A percentile compares a stretch with the other conserved stretches of the same genome.
Conservation (phyloP, 2,888 invertebrate species). For the Drosophila meridionalis region DNA sequence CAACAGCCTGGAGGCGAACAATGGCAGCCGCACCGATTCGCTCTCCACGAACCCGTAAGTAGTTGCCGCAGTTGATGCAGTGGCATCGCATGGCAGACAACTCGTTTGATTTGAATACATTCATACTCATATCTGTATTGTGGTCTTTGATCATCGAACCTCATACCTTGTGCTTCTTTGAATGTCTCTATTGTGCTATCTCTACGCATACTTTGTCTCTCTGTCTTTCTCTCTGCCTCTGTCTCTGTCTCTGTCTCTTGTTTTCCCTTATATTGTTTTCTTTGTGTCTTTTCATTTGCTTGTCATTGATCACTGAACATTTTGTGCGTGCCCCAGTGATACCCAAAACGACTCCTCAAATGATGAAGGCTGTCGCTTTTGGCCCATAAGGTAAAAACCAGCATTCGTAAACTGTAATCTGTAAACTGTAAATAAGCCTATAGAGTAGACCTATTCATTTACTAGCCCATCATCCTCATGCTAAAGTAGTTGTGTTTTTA, state of each 20-base stretch:
- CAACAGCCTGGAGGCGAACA: conserved; percentile 78
- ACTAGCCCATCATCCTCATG: neutral
- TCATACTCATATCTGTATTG: conserved; percentile 23
- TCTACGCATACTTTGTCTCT: conserved; percentile 46
- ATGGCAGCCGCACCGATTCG: conserved; percentile 82
- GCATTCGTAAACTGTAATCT: conserved; percentile 47
- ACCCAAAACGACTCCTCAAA: conserved; percentile 76
- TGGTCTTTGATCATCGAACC: conserved; percentile 22
- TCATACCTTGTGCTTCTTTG: conserved; percentile 50
- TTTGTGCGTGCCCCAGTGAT: conserved; percentile 75
- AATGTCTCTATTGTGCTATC: conserved; percentile 43
- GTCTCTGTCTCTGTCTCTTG: conserved; percentile 12
- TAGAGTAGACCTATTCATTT: neutral
- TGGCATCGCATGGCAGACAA: conserved; percentile 25
- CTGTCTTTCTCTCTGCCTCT: conserved; percentile 21
- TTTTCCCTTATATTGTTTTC: conserved; percentile 17
- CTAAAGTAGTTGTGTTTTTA: neutral
- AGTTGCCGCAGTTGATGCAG: neutral
- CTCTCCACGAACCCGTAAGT: conserved; percentile 83
- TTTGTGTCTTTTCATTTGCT: conserved; percentile 63
- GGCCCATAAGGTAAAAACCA: conserved; percentile 84
- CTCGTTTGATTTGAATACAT: conserved; percentile 12
- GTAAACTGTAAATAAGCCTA: conserved; percentile 4
- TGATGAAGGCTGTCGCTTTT: conserved; percentile 84
- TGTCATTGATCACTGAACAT: conserved; percentile 73